Base-by-base conservation (phyloP, 92 coral and sea anemone species). In the Desmophyllum pertusum region DNA sequence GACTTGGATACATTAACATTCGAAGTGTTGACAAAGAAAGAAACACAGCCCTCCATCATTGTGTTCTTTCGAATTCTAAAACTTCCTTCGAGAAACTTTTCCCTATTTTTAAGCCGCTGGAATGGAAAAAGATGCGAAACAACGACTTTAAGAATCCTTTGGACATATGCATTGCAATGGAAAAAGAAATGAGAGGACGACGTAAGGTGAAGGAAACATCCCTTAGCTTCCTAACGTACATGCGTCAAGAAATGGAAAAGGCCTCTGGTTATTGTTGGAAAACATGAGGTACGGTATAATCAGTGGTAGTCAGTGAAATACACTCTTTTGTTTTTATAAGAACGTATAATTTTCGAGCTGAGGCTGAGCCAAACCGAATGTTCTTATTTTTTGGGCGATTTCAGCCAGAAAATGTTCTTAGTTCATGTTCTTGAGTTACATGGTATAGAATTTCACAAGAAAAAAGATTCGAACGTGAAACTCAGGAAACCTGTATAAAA, bases 21-120 rank as follows among this genome's bases (percentile, higher is more conserved):
- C 78, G 29, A 33, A 23, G 74, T 18, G 27, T 27, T 17, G 87
- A 81, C 71, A 23, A 57, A 50, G 78, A 87, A 11, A 66, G 87
- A 53, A 87, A 87, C 76, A 87, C 87, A 29, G 90, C 81, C 40
- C 36, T 81, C 48, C 90, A 87, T 74, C 83, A 75, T 70, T 50
- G 67, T 21, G 87, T 87, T 59, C 52, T 75, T 33, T 31, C 45
- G 27, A 21, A 51, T 10, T 37, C 69, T 3, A 87, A 81, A 43
- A 27, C 45, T 21, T 42, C 87, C 21, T 87, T 87, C 40, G 51
- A 52, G 52, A 75, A 75, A 39, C 48, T 87, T 29, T 81, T 87
- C n/a, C 73, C 78, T 6, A 31, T 75, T 23, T 40, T 51, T 5
- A 74, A 65, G 55, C 27, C 27, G 9, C 23, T 45, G 36, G 35